Percentiles rank a stretch among this genome's conserved stretches.
phyloP scores from a whole-genome alignment of 1,140 invertebrate genomes.

The Cherax quadricarinatus region DNA sequence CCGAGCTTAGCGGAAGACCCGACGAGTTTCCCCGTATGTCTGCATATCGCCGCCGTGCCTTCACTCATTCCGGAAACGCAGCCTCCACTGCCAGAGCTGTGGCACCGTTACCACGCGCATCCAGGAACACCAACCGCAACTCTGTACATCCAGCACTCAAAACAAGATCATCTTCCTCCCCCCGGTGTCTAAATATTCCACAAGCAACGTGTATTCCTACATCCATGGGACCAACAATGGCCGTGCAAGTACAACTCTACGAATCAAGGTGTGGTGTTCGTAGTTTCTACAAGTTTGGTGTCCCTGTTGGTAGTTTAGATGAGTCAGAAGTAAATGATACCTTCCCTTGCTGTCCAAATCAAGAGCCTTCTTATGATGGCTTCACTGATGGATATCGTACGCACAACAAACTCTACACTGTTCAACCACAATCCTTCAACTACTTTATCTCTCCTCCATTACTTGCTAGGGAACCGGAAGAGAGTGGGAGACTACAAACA shows the following conservation, averaged over 20 bases:
- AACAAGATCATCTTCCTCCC: neutral
- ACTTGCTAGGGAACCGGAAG: neutral
- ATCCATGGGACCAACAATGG: neutral
- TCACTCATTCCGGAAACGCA: neutral
- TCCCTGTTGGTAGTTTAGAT: neutral
- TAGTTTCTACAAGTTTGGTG: no score
- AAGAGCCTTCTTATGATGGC: neutral
- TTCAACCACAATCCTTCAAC: neutral
- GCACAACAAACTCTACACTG: neutral
- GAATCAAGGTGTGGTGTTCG: no score
- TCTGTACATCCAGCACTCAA: neutral
- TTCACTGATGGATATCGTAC: neutral
- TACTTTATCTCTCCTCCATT: neutral
- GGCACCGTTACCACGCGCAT: neutral
- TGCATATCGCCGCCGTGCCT: neutral
- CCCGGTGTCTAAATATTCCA: neutral
- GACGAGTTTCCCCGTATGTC: neutral
- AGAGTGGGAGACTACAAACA: neutral
- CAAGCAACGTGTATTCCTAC: neutral
- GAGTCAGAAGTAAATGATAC: neutral
- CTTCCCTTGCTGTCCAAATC: no score
- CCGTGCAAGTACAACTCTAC: neutral
- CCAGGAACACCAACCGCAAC: no score
- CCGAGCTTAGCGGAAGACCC: neutral
- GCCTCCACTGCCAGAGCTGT: neutral